These are phyloP conservation scores for Rhizoglyphus robini DNA, from an alignment of 1,140 invertebrate genomes.

Conservation along the genomic window DNA sequence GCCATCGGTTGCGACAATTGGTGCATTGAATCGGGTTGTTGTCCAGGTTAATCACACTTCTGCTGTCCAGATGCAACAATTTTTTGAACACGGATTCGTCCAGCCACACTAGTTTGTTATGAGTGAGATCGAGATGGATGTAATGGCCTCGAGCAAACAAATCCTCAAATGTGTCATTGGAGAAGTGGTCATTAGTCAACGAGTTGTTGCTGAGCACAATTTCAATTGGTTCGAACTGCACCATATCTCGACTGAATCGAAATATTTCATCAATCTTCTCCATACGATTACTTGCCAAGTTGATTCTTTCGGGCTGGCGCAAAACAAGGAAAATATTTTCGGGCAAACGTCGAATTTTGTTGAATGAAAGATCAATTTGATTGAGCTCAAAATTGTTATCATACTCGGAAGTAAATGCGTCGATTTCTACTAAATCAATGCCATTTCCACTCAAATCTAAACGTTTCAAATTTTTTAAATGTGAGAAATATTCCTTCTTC, in stretches of 20 bases:
- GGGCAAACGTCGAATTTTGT: not conserved
- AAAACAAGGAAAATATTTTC: not conserved
- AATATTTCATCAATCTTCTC: not conserved
- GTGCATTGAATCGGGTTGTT: not conserved
- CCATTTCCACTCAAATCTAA: slow-evolving; percentile 1
- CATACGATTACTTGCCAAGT: slow-evolving; percentile 4
- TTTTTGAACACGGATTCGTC: not conserved
- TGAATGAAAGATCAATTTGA: not conserved
- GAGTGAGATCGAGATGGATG: not conserved
- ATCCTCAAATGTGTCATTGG: not conserved
- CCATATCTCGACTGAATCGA: not conserved
- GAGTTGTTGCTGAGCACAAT: not conserved
- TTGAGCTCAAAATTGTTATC: not conserved
- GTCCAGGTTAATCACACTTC: not conserved
- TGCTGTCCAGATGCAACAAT: not conserved
- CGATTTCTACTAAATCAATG: not conserved
- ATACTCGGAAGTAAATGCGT: not conserved
- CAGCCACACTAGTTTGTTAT: not conserved
- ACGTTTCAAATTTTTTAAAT: slow-evolving; percentile 4
- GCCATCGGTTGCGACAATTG: slow-evolving; percentile 1
- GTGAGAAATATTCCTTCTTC: slow-evolving; percentile 4
- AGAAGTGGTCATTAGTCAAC: not conserved
- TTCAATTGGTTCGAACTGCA: not conserved
- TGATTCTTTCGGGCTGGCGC: not conserved
- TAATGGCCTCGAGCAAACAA: not conserved